Percentiles rank a stretch among this genome's conserved stretches.
Evolutionary conservation across 1,140 invertebrate genomes (phyloP).

Genomic region (Euwallacea similis): DNA sequence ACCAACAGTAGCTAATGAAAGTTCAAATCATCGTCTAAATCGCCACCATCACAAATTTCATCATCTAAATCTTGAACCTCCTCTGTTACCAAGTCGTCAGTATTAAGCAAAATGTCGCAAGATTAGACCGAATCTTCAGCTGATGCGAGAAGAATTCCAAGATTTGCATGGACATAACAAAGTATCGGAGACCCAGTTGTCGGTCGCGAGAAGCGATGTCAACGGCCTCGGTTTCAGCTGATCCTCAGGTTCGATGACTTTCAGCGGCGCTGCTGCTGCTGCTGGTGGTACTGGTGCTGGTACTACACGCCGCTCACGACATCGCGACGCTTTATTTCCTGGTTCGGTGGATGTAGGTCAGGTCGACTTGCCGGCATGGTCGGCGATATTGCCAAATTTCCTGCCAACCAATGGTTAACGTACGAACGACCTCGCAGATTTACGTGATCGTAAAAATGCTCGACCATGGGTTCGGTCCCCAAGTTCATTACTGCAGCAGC

Average conservation of each 20-base stretch:
- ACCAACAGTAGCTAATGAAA: too few relatives aligned
- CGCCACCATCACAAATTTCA: neutral
- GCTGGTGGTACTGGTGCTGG: constrained; percentile 18
- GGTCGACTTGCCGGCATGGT: constrained; percentile 42
- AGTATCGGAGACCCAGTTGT: constrained; percentile 46
- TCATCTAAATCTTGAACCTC: neutral
- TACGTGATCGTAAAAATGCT: constrained; percentile 8
- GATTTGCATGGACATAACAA: constrained; percentile 26
- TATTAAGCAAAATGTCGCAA: constrained; percentile 17
- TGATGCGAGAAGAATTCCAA: constrained; percentile 19
- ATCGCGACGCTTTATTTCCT: constrained; percentile 51
- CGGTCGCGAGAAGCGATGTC: constrained; percentile 42
- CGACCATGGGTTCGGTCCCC: constrained; percentile 5
- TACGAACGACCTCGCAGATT: too few relatives aligned
- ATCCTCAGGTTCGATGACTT: constrained; percentile 51
- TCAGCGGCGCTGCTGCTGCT: constrained; percentile 33
- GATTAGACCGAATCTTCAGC: constrained; percentile 15
- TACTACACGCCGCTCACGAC: constrained; percentile 39
- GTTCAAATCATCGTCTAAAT: neutral
- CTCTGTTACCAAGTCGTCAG: neutral
- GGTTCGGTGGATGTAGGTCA: constrained; percentile 52
- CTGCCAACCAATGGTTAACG: constrained; percentile 8
- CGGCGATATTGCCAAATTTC: constrained; percentile 37
- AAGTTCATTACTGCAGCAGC: constrained; percentile 4
- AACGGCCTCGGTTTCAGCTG: constrained; percentile 51